A percentile compares a stretch with the other conserved stretches of the same genome.
Evolutionary conservation across 2,113 vertebrate species (phyloP).

Genomic region (Nettapus auritus): DNA sequence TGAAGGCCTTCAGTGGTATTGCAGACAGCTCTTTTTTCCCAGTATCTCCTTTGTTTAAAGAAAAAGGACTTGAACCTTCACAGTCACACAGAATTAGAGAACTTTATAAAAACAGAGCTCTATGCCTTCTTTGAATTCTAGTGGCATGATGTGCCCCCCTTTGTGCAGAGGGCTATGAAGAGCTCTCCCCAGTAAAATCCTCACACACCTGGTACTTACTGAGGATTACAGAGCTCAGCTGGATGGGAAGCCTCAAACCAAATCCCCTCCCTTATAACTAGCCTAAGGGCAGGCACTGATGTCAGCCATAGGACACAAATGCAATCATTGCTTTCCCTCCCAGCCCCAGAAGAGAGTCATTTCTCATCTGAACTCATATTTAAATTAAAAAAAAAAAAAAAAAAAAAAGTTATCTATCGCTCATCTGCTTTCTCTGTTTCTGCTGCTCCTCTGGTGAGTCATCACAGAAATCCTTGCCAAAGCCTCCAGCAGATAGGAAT

Average conservation of each 20-base stretch:
- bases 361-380: not conserved
- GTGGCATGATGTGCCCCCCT: not conserved
- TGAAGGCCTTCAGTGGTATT: not conserved
- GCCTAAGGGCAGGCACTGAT: not conserved
- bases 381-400: not conserved
- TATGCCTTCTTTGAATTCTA: not conserved
- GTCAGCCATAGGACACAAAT: not conserved
- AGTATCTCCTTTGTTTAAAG: not conserved
- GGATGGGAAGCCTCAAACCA: not conserved
- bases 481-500: not conserved
- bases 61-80: not conserved
- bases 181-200: not conserved
- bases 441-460: not conserved
- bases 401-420: not conserved
- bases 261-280: not conserved
- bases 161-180: not conserved
- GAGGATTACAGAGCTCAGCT: not conserved
- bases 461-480: not conserved
- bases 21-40: not conserved
- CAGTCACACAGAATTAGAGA: not conserved
- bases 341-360: not conserved
- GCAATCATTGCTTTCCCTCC: not conserved
- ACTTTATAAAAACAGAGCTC: not conserved
- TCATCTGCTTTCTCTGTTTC: conserved; percentile 2
- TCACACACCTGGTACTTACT: not conserved